A percentile compares a stretch with the other conserved stretches of the same genome.
Conservation (phyloP, 2,888 invertebrate genomes). For the Agrypnus murinus region DNA sequence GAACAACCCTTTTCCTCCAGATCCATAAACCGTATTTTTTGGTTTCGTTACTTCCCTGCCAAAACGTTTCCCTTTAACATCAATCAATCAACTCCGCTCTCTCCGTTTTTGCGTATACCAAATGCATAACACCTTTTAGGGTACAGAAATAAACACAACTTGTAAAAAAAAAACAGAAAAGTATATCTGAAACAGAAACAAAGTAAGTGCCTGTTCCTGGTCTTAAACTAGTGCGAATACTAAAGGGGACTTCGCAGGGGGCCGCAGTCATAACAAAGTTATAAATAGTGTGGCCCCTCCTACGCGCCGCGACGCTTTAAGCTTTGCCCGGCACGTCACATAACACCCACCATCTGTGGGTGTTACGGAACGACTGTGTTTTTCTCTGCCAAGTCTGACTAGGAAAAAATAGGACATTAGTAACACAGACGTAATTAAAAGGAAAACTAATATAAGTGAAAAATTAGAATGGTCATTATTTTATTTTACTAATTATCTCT, state of each 20-base stretch:
- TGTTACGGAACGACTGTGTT: slow-evolving; percentile 39
- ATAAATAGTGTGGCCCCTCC: slow-evolving; percentile 62
- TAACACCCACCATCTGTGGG: slow-evolving; percentile 47
- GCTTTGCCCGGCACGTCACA: slow-evolving; percentile 39
- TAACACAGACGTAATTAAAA: slow-evolving; percentile 25
- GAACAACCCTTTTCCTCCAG: too few species aligned
- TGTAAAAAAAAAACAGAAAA: neutral
- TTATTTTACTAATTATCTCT: too few species aligned
- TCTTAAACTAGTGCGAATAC: slow-evolving; percentile 36
- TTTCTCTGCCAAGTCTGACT: slow-evolving; percentile 41
- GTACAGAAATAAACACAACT: slow-evolving; percentile 24
- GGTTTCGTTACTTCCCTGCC: too few species aligned
- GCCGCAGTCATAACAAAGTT: slow-evolving; percentile 67
- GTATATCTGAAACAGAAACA: slow-evolving; percentile 19
- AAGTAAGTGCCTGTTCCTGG: slow-evolving; percentile 43
- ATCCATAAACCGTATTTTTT: too few species aligned
- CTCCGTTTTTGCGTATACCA: too few species aligned
- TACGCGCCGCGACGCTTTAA: slow-evolving; percentile 54
- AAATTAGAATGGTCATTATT: slow-evolving; percentile 7
- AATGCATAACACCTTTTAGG: too few species aligned
- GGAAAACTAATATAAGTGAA: slow-evolving; percentile 3
- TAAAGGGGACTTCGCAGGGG: slow-evolving; percentile 61
- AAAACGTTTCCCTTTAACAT: too few species aligned
- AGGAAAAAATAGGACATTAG: slow-evolving; percentile 28
- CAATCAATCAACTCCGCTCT: too few species aligned